A percentile compares a stretch with the other conserved stretches of the same genome.
Evolutionary conservation across 1,140 invertebrate species (phyloP).

Genomic region (Drosophila willistoni): DNA sequence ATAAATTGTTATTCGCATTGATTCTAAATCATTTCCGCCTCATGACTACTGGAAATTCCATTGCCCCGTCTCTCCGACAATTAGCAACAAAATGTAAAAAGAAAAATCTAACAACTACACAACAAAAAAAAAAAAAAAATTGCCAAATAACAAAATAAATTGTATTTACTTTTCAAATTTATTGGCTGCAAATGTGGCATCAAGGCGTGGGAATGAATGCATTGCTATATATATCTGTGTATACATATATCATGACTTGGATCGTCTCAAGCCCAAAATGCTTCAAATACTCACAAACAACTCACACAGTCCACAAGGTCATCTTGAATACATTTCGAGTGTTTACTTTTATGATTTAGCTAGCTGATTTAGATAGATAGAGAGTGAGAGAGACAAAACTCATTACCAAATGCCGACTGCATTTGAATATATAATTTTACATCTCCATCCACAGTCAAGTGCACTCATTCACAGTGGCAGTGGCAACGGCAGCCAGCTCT

Average conservation of each 20-base stretch:
- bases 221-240: conserved; percentile 4
- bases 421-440: conserved; percentile 20
- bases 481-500: conserved; percentile 6
- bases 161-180: conserved; percentile 63
- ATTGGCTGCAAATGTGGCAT: conserved; percentile 59
- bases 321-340: conserved; percentile 32
- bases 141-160: conserved; percentile 29
- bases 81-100: conserved; percentile 75
- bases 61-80: conserved; percentile 30
- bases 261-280: conserved; percentile 17
- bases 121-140: conserved; percentile 4
- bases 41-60: conserved; percentile 23
- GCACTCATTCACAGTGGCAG: conserved; percentile 6
- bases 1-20: conserved; percentile 59
- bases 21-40: conserved; percentile 57
- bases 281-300: conserved; percentile 21
- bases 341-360: conserved; percentile 67
- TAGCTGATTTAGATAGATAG: conserved; percentile 39
- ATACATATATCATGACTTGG: background rate
- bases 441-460: conserved; percentile 24
- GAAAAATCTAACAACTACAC: conserved; percentile 2
- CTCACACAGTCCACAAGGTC: conserved; percentile 49
- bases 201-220: conserved; percentile 71
- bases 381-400: conserved; percentile 11
- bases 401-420: conserved; percentile 1